phyloP scores from a whole-genome alignment of 2,797 vertebrate species.

The Nasua narica region DNA sequence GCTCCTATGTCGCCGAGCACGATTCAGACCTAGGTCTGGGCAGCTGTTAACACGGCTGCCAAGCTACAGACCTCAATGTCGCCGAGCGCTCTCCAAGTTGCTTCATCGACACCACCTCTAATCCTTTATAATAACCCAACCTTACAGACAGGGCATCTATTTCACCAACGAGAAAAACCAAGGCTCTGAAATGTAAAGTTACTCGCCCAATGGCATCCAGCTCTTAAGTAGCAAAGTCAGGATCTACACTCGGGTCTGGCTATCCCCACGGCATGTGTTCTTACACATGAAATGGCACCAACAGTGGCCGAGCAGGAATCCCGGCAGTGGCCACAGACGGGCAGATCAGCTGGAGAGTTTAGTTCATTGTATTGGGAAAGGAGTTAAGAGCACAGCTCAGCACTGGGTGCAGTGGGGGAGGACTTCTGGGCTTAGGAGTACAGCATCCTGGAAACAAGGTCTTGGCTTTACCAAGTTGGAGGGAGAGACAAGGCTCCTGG shows the following conservation, averaged over 20 bases:
- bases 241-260: not conserved
- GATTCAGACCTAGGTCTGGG: not conserved
- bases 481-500: not conserved
- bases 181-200: not conserved
- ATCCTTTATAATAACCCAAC: not conserved
- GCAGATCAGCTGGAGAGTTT: not conserved
- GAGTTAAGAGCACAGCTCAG: not conserved
- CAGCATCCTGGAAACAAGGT: not conserved
- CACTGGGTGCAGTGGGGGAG: not conserved
- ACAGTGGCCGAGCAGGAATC: not conserved
- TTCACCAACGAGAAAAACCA: constrained; percentile 12
- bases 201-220: not conserved
- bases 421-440: not conserved
- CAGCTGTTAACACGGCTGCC: not conserved
- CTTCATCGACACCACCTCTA: not conserved
- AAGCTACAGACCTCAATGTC: not conserved
- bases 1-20: not conserved
- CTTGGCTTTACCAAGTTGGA: not conserved
- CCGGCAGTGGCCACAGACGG: not conserved
- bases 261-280: not conserved
- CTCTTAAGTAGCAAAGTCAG: not conserved
- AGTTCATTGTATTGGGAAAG: not conserved
- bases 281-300: not conserved
- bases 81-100: not conserved
- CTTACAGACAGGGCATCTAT: not conserved